These are phyloP conservation scores for Neodontobutis hainanensis DNA, from an alignment of 2,113 vertebrate species.

Conservation along the genomic window DNA sequence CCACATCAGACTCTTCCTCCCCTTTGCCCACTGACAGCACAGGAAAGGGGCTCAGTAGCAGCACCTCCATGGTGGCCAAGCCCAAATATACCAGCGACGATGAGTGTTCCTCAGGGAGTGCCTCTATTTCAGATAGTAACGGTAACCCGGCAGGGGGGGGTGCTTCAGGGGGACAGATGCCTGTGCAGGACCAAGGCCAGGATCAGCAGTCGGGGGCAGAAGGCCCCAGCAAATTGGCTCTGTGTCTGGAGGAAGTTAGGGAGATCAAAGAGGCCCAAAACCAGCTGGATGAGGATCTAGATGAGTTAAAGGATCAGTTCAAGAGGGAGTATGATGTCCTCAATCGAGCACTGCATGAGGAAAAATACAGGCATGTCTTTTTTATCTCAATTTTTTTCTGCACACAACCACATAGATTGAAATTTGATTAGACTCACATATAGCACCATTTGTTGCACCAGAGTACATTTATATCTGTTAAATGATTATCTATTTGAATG, in stretches of 20 bases:
- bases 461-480: neutral
- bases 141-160: conserved; percentile 66
- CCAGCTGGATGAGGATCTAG: conserved; percentile 90
- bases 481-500: neutral
- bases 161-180: conserved; percentile 21
- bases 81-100: conserved; percentile 93
- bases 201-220: conserved; percentile 74
- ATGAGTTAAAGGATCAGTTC: conserved; percentile 87
- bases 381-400: neutral
- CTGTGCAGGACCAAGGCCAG: conserved; percentile 74
- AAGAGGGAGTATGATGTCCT: conserved; percentile 87
- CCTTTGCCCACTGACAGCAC: conserved; percentile 79
- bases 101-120: conserved; percentile 89
- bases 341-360: conserved; percentile 90
- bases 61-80: conserved; percentile 89
- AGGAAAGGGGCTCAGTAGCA: conserved; percentile 84
- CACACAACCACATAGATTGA: neutral
- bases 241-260: conserved; percentile 86
- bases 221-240: conserved; percentile 54
- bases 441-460: neutral
- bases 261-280: conserved; percentile 91
- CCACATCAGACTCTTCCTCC: conserved; percentile 81
- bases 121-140: conserved; percentile 90
- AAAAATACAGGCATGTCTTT: conserved; percentile 86
- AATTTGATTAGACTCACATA: neutral